Evolutionary conservation across 64 coral and sea anemone species (phyloP), one percentile per base, ranked within the genome.

Genomic region (Actinia equina): DNA sequence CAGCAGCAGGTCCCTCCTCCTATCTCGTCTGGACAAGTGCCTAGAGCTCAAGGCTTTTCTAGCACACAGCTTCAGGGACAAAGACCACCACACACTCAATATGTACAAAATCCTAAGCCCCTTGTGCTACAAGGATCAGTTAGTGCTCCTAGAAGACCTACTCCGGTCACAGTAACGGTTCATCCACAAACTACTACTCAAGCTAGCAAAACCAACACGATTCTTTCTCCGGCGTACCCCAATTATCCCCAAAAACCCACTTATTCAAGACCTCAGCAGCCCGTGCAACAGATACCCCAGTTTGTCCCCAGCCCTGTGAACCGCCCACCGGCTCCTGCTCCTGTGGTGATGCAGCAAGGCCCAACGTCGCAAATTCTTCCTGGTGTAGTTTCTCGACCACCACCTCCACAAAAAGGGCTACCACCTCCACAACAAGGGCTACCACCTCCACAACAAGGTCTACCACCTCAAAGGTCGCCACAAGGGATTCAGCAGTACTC

Each of bases 101-200:
- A n/a, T 13, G 56, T 79, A 79, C 61, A 69, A 46, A 70, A 90
- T 18, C 37, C 41, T 5, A 83, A 79, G 20, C 67, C 43, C n/a
- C 78, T 61, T 67, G 70, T 52, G 16, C 77, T 57, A 3, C 85
- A 56, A 41, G 63, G 49, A 65, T 43, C 69, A 17, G 70, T 43
- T 43, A 59, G 7, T 27, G 20, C 19, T 78, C 71, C 92, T 0
- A 81, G 45, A 44, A 92, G 92, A 12, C 89, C 89, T 44, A 62
- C 86, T 51, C 95, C 95, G 20, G 88, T 93, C 0, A 98, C 95
- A 17, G 95, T 88, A 4, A 98, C 95, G 22, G 95, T 98, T n/a
- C 92, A 94, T 86, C 95, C 95, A 19, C 95, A 98, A 54, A 88
- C 89, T 45, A 63, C 83, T 20, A 89, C 95, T 8, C 95, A 98